These are phyloP conservation scores for Gasteruption jaculator DNA, from an alignment of 2,888 invertebrate species.

Conservation along the genomic window DNA sequence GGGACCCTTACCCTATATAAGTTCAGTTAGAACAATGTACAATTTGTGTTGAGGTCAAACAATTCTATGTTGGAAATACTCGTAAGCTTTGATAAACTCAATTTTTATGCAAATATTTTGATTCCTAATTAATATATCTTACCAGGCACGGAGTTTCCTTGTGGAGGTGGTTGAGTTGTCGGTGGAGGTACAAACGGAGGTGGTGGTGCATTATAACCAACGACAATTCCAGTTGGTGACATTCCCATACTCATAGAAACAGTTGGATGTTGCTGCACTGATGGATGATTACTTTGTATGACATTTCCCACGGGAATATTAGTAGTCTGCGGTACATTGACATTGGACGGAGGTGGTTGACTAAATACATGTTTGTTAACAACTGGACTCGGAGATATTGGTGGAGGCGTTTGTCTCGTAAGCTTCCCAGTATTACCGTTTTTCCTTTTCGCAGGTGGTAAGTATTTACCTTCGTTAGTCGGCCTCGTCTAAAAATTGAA, in stretches of 20 bases:
- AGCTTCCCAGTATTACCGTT: slow-evolving; percentile 62
- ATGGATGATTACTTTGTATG: slow-evolving; percentile 39
- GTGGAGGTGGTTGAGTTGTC: slow-evolving; percentile 41
- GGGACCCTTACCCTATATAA: too few relatives aligned
- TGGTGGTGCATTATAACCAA: slow-evolving; percentile 41
- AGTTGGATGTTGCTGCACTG: slow-evolving; percentile 41
- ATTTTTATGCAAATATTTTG: too few relatives aligned
- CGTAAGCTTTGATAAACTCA: too few relatives aligned
- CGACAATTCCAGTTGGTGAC: slow-evolving; percentile 46
- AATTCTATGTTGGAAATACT: too few relatives aligned
- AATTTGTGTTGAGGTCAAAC: too few relatives aligned
- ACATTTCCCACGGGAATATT: slow-evolving; percentile 44
- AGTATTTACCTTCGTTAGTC: slow-evolving; percentile 64
- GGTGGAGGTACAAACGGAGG: slow-evolving; percentile 46
- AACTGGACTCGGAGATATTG: slow-evolving; percentile 49
- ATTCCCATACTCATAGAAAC: slow-evolving; percentile 44
- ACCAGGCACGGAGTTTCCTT: too few relatives aligned
- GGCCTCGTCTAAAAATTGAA: slow-evolving; percentile 37
- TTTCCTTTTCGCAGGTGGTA: slow-evolving; percentile 77
- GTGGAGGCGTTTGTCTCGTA: slow-evolving; percentile 62
- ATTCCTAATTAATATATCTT: too few relatives aligned
- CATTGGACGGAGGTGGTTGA: slow-evolving; percentile 37
- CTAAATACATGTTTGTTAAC: slow-evolving; percentile 43
- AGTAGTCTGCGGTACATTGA: slow-evolving; percentile 36
- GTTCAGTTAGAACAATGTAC: too few relatives aligned